Evolutionary conservation across 2,113 vertebrate genomes (phyloP), one percentile per base, ranked within the genome.

Genomic region (Mastomys coucha): DNA sequence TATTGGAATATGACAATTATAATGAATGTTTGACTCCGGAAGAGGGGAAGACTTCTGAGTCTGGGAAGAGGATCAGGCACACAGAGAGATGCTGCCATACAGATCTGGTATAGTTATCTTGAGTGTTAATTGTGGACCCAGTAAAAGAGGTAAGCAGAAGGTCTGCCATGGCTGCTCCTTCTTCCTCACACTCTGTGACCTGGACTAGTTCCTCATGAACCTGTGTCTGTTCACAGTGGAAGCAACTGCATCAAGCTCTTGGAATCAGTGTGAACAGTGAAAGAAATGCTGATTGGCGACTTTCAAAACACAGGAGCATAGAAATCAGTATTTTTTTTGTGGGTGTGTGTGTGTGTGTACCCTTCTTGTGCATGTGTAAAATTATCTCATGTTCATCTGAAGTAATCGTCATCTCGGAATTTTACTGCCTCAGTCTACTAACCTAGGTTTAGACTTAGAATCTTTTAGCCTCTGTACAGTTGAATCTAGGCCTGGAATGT

Each of bases 281-380:
- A 92, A 82, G n/a, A 85, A 89, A 80, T 39, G n/a, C 31, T 80
- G 39, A 39, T 73, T 73, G 42, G 67, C 16, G 81, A 78, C 65
- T 88, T 89, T 88, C 4, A 92, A 94, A n/a, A 11, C 10, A 69
- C 0, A 65, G 24, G 69, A 69, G 78, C 95, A 93, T 85, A 81
- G 36, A 87, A 96, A 86, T 65, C n/a, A 84, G 33, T 12, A 24
- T 20, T 78, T 22, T 4, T 2, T 58, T 2, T 58, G 14, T 58
- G 14, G 17, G 14, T 58, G 14, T 58, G 14, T 58, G 56, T 4
- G 58, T 19, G 58, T 58, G 5, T 58, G 17, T 19, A 45, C 45
- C 45, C 16, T 73, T 19, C 19, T 2, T 31, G 12, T 77, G 5
- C 13, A 16, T 13, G 42, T 28, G 4, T 28, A 65, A 65, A 65